These are phyloP conservation scores for Ctenomys sociabilis DNA, from an alignment of 2,113 vertebrate genomes.

Conservation along the genomic window DNA sequence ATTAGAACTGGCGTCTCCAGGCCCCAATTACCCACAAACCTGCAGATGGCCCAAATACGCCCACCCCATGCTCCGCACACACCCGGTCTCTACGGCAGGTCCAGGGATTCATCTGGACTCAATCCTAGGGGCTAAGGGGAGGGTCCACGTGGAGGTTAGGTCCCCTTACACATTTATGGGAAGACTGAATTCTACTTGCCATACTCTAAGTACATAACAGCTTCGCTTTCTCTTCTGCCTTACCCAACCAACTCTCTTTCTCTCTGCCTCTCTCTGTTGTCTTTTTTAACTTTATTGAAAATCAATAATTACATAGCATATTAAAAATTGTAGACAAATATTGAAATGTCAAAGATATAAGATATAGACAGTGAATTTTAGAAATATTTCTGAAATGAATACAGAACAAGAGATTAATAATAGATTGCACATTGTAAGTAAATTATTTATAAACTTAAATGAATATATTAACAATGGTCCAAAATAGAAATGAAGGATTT, in stretches of 20 bases:
- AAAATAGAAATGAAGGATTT: no score
- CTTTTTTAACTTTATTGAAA: no score
- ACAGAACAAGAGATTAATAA: no score
- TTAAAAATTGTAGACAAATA: no score
- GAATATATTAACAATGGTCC: no score
- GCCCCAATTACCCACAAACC: background rate
- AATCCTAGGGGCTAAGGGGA: background rate
- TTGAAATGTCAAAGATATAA: no score
- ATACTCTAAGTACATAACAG: background rate
- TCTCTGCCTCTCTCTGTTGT: background rate
- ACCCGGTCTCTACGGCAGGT: background rate
- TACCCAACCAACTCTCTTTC: background rate
- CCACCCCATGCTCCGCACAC: background rate
- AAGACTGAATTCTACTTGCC: background rate
- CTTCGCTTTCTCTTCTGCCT: background rate
- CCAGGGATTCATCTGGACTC: background rate
- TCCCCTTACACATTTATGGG: background rate
- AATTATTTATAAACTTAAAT: no score
- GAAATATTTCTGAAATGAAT: no score
- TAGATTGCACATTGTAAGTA: no score
- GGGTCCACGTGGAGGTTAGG: background rate
- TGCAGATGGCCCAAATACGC: background rate
- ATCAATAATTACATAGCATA: no score
- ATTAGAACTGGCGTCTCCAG: background rate
- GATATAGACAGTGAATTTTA: no score